phyloP scores from a whole-genome alignment of 2,113 vertebrate genomes.

The Pomatostomus ruficeps region DNA sequence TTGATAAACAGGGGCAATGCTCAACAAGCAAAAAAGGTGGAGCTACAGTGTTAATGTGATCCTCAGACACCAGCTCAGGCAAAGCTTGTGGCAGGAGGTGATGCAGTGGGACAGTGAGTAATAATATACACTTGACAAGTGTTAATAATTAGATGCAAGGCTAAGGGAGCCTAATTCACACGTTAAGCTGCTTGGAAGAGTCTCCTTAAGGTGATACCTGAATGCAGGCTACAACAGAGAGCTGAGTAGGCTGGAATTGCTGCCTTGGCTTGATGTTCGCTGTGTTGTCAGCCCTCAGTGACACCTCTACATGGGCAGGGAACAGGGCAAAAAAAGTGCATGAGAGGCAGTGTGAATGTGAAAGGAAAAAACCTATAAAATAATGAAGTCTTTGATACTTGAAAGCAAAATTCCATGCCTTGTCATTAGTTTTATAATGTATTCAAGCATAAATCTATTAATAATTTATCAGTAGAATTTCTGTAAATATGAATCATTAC shows the following conservation, averaged over 20 bases:
- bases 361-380: neutral
- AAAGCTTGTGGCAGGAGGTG: neutral
- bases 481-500: neutral
- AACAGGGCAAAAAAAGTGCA: neutral
- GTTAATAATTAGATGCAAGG: neutral
- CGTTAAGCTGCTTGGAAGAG: neutral
- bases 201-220: neutral
- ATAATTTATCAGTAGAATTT: neutral
- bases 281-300: neutral
- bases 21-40: too few relatives aligned
- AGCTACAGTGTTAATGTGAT: fast-evolving
- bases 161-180: neutral
- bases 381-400: neutral
- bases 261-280: neutral
- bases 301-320: neutral
- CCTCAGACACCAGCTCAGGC: neutral
- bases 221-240: neutral
- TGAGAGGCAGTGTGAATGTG: neutral
- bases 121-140: neutral
- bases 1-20: neutral
- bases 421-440: neutral
- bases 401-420: neutral
- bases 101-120: fast-evolving
- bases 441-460: neutral
- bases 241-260: neutral